These are phyloP conservation scores for Cossypha niveicapilla DNA, from an alignment of 2,797 vertebrate genomes.

Conservation along the genomic window DNA sequence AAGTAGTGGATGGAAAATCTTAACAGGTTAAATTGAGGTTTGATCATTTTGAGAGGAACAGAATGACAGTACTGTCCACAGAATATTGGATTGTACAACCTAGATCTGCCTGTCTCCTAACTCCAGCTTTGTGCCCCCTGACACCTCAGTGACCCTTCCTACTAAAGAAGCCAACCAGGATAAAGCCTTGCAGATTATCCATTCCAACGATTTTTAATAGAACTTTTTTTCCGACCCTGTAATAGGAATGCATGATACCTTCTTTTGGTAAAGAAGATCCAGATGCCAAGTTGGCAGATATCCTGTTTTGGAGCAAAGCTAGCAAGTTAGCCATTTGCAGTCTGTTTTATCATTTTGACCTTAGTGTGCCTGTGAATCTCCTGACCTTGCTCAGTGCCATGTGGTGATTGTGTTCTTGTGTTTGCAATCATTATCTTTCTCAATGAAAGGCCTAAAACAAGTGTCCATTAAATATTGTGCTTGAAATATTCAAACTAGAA, in stretches of 20 bases:
- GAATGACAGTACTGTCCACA: not conserved
- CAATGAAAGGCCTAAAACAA: not conserved
- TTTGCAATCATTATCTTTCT: constrained; percentile 10
- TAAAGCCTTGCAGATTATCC: not conserved
- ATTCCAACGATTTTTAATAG: not conserved
- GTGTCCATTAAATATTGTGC: not conserved
- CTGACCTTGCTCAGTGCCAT: not conserved
- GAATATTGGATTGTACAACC: not conserved
- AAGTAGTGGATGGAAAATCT: not conserved
- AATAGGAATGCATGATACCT: not conserved
- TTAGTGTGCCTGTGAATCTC: not conserved
- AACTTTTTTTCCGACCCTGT: not conserved
- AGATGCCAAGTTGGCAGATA: not conserved
- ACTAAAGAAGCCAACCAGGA: not conserved
- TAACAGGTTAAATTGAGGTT: not conserved
- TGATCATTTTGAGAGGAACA: not conserved
- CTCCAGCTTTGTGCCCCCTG: not conserved
- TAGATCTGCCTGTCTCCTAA: not conserved
- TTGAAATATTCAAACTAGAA: not conserved
- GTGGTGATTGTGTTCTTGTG: not conserved
- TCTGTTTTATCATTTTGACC: not conserved
- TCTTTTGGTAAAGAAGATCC: not conserved
- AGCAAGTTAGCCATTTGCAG: not conserved
- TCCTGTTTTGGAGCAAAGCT: not conserved
- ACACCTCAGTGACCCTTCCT: not conserved